These are phyloP conservation scores for Eciton burchellii DNA, from an alignment of 1,140 invertebrate species.

Conservation along the genomic window DNA sequence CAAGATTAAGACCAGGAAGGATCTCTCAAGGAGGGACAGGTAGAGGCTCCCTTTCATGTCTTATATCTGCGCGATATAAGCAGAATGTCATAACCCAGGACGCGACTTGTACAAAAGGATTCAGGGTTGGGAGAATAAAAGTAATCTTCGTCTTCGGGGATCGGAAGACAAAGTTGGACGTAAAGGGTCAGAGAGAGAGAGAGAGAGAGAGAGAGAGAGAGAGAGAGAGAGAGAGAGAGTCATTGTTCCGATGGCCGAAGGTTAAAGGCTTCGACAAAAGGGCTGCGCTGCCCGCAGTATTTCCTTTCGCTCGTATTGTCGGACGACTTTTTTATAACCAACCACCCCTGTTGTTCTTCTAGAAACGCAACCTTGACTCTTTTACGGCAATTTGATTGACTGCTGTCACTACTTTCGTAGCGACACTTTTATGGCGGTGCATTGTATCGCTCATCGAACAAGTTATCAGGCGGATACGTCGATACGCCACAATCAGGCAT, in stretches of 20 bases:
- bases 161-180: constrained; percentile 35
- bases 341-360: not conserved
- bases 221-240: no score
- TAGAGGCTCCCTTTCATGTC: not conserved
- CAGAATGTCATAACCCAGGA: constrained; percentile 68
- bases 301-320: constrained; percentile 72
- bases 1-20: not conserved
- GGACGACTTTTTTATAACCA: constrained; percentile 60
- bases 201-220: no score
- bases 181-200: constrained; percentile 79
- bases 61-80: not conserved
- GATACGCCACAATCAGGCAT: constrained; percentile 27
- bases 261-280: constrained; percentile 72
- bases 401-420: constrained; percentile 77
- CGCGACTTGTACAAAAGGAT: constrained; percentile 27
- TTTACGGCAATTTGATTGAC: constrained; percentile 79
- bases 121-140: constrained; percentile 58
- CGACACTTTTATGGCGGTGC: constrained; percentile 75
- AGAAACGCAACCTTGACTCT: constrained; percentile 63
- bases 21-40: not conserved
- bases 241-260: constrained; percentile 71
- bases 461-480: constrained; percentile 24
- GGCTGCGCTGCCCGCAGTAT: constrained; percentile 61
- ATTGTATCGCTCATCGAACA: constrained; percentile 3
- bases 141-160: not conserved